Conservation (phyloP, 2,797 vertebrate species). For the Crocodylus rhombifer region DNA sequence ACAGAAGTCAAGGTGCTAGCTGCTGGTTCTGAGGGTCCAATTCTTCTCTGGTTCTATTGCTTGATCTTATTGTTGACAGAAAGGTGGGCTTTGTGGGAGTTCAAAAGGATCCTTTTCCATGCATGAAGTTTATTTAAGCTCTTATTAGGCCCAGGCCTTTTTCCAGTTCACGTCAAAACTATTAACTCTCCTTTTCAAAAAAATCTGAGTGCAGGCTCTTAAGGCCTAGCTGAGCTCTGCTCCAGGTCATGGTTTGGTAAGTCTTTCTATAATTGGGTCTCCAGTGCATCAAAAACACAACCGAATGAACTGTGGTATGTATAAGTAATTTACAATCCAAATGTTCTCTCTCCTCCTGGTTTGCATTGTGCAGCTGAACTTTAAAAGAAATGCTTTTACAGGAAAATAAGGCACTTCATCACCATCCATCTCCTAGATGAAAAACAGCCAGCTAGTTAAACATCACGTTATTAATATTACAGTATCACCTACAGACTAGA, state of each 20-base stretch:
- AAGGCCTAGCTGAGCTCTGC: too few species aligned
- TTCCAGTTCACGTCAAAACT: too few species aligned
- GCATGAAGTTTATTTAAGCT: too few species aligned
- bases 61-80: too few species aligned
- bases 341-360: not conserved
- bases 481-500: not conserved
- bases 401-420: not conserved
- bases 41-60: too few species aligned
- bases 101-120: too few species aligned
- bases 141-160: too few species aligned
- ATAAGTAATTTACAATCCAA: not conserved
- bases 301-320: not conserved
- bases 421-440: not conserved
- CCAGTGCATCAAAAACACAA: not conserved
- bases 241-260: not conserved
- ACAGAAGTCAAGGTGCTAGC: too few species aligned
- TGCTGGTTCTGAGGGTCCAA: too few species aligned
- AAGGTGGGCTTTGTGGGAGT: too few species aligned
- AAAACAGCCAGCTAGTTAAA: not conserved
- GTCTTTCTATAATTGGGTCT: not conserved
- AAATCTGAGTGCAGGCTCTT: too few species aligned
- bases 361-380: not conserved
- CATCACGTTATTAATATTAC: not conserved
- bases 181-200: too few species aligned
- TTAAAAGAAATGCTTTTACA: not conserved